Evolutionary conservation across 2,113 vertebrate species (phyloP), one percentile per base, ranked within the genome.

Genomic region (Phyllostomus hastatus): DNA sequence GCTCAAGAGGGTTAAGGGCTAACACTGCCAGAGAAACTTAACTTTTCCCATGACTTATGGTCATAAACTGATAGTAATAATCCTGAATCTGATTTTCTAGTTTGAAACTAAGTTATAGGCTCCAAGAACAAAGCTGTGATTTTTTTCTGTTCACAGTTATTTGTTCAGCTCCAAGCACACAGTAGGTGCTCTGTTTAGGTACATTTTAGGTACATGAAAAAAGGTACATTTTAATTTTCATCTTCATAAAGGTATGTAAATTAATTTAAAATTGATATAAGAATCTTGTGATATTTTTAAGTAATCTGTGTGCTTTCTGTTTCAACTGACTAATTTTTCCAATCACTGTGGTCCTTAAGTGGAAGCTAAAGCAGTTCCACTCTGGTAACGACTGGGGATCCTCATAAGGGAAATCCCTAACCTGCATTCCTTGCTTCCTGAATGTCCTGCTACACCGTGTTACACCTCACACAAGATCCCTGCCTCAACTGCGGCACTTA

Each of bases 401-500:
- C 19, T 96, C 84, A 87, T 3, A 26, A 9, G 4, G 52, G 22
- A 19, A 48, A 14, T 73, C 5, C 15, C n/a, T 93, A 33, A 86
- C 61, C 12, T 83, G 31, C 7, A 3, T 87, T 75, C 33, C 72
- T 93, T 72, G 46, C 88, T 93, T 96, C 92, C 31, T 9, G 20
- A 17, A 8, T 16, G 12, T 26, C 50, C 72, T 41, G 35, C 28
- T 46, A 83, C 84, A 50, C 57, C 67, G 59, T 95, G 95, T 96
- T 94, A 59, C 41, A 96, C 57, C 61, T 83, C 92, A 75, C 79
- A 82, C 6, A 26, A 10, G 94, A 93, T 90, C 95, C 87, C 75
- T 50, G 22, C 43, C n/a, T 93, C 50, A 38, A 48, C 5, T 69
- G 24, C 3, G 20, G n/a, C 4, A 92, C 64, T 66, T 15, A 1